Evolutionary conservation across 1,140 invertebrate species (phyloP), one percentile per base, ranked within the genome.

Genomic region (Brachystomella parvula): DNA sequence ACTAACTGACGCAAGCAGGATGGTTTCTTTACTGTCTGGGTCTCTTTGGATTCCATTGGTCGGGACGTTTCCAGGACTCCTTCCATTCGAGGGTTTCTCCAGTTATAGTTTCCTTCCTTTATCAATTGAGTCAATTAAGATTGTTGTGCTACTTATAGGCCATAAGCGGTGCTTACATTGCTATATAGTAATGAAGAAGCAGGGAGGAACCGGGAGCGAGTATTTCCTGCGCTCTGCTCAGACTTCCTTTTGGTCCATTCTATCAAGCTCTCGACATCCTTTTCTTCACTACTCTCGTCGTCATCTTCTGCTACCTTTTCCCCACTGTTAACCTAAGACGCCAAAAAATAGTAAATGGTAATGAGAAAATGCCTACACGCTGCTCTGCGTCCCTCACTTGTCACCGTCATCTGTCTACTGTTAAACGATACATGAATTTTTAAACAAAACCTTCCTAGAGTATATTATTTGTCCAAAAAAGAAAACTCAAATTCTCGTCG

Each of bases 1-100:
- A 89, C 77, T 66, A 91, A 84, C 74, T 91, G 89, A 53, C 82
- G 81, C 85, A 87, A 89, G 71, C 85, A 86, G 0, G 87, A 85
- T 28, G 89, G 80, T 67, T 83, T 81, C 26, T 75, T 71, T 75
- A 91, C 89, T 0, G 89, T 92, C 79, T 92, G 89, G 0, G 89
- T 92, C 61, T 74, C 65, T 53, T 72, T 74, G 19, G 65, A 63
- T 32, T 71, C 64, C 61, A 70, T 58, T 12, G 24, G n/a, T 68
- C n/a, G 2, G 19, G 32, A 31, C 2, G 33, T 21, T 39, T 44
- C 35, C 6, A 61, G 3, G n/a, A 61, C 33, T 26, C 24, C 24
- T 56, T 56, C 15, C 9, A 56, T 56, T 24, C n/a, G 39, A n/a
- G 57, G 26, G 21, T 31, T 59, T 29, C 30, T 59, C 49, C 49